A percentile compares a stretch with the other conserved stretches of the same genome.
These are phyloP conservation scores for Mormyrops boulengeri DNA, from an alignment of 2,797 vertebrate genomes.

Conservation along the genomic window DNA sequence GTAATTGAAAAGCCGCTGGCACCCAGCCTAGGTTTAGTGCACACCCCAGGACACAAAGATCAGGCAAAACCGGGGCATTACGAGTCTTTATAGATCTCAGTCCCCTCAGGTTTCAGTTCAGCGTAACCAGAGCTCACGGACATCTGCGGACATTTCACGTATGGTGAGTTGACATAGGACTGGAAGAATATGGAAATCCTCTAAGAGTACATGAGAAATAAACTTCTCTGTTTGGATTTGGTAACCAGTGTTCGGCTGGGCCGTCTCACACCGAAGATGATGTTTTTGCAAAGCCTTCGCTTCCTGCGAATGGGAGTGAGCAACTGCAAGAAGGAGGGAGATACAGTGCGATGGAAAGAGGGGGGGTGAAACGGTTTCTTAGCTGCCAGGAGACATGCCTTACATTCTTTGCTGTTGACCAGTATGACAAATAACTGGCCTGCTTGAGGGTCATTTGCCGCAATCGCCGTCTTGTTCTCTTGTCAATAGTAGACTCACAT, in stretches of 20 bases:
- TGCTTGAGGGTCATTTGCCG: slow-evolving; percentile 15
- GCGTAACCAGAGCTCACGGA: not conserved
- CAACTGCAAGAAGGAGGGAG: not conserved
- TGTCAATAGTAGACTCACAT: not conserved
- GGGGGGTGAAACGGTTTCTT: not conserved
- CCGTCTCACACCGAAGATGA: not conserved
- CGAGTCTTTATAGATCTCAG: not conserved
- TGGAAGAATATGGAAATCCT: slow-evolving; percentile 17
- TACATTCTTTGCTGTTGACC: slow-evolving; percentile 9
- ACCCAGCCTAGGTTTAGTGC: not conserved
- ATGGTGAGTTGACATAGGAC: not conserved
- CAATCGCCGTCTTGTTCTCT: not conserved
- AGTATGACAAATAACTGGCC: slow-evolving; percentile 7
- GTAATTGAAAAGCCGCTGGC: not conserved
- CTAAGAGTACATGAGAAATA: slow-evolving; percentile 9
- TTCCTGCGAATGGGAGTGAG: not conserved
- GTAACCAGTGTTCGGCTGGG: not conserved
- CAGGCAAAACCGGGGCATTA: not conserved
- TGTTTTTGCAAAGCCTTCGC: not conserved
- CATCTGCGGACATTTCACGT: not conserved
- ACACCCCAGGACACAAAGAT: not conserved
- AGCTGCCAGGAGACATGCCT: not conserved
- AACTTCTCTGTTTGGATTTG: not conserved
- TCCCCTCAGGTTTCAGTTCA: not conserved
- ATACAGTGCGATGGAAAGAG: not conserved